Evolutionary conservation across 92 coral and sea anemone species (phyloP), one percentile per base, ranked within the genome.

Genomic region (Actinostola sp.): DNA sequence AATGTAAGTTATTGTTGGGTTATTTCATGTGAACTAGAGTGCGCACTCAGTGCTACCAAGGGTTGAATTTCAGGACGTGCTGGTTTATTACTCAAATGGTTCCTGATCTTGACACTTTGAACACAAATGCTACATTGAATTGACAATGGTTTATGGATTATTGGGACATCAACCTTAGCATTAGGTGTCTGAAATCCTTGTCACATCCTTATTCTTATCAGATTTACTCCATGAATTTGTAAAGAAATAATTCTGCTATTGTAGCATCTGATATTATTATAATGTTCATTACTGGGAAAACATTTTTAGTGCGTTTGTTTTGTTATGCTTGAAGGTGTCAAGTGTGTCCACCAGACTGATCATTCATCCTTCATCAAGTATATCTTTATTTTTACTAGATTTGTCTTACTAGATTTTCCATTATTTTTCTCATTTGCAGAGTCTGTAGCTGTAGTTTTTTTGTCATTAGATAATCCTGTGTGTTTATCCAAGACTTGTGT

Each of bases 1-100:
- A 89, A 78, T 86, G 95, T 89, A 89, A 89, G 95, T 85, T 36
- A 0, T 10, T 33, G 33, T n/a, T 3, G 29, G 20, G 31, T 51
- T 32, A 20, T 27, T 31, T 25, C 57, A 48, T 44, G 72, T 66
- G 45, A 32, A 26, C 8, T 8, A 17, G 9, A 34, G 31, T 25
- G 45, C 51, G 62, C 0, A 15, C 20, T 31, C 31, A 28, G 14
- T 28, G 51, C 59, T 29, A 48, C 28, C 36, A 20, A 19, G 36
- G 43, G 27, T 33, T n/a, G 19, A 32, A 67, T 24, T 29, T 29
- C 62, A 8, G 33, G 61, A 20, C 61, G 35, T 56, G 61, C 42
- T 68, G 56, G 44, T 51, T 68, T 56, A 36, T 6, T 45, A 31
- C 28, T 41, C 41, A 51, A 68, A 68, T 68, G 74, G 49, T 68